phyloP scores from a whole-genome alignment of 2,888 invertebrate species.

The Parochlus steinenii region DNA sequence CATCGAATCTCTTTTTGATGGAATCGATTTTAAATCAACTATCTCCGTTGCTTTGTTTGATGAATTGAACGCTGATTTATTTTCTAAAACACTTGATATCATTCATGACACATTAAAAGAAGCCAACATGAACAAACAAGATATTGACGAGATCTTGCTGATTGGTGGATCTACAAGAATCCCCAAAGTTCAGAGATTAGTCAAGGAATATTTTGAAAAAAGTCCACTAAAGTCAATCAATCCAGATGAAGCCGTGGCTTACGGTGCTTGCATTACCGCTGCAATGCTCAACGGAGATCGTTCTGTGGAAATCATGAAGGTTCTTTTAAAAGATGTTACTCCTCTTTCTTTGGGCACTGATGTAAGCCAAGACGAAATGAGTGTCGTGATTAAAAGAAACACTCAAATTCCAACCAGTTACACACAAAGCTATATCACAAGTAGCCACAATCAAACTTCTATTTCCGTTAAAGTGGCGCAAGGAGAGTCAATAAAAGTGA shows the following conservation, averaged over 20 bases:
- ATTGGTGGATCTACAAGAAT: slow-evolving; percentile 96
- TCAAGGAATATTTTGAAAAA: slow-evolving; percentile 92
- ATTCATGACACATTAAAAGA: slow-evolving; percentile 92
- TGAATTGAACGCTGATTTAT: slow-evolving; percentile 89
- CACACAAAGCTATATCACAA: slow-evolving; percentile 92
- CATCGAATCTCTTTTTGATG: slow-evolving; percentile 89
- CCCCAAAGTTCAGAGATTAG: slow-evolving; percentile 91
- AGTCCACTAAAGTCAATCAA: slow-evolving; percentile 94
- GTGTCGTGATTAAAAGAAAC: slow-evolving; percentile 90
- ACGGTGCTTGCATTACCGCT: slow-evolving; percentile 91
- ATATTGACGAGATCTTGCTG: slow-evolving; percentile 79
- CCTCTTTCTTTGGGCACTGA: slow-evolving; percentile 84
- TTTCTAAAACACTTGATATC: slow-evolving; percentile 90
- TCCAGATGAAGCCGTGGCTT: slow-evolving; percentile 95
- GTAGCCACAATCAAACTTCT: slow-evolving; percentile 94
- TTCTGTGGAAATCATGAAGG: slow-evolving; percentile 76
- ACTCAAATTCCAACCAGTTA: slow-evolving; percentile 95
- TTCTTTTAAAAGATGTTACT: slow-evolving; percentile 81
- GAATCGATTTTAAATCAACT: slow-evolving; percentile 89
- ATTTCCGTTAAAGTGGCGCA: slow-evolving; percentile 86
- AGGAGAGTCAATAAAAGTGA: slow-evolving; percentile 87
- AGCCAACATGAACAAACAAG: slow-evolving; percentile 88
- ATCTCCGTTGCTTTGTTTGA: slow-evolving; percentile 94
- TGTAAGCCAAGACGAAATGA: slow-evolving; percentile 89
- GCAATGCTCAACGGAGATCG: slow-evolving; percentile 86